Conservation (phyloP, 2,113 vertebrate species). For the Pao palembangensis region DNA sequence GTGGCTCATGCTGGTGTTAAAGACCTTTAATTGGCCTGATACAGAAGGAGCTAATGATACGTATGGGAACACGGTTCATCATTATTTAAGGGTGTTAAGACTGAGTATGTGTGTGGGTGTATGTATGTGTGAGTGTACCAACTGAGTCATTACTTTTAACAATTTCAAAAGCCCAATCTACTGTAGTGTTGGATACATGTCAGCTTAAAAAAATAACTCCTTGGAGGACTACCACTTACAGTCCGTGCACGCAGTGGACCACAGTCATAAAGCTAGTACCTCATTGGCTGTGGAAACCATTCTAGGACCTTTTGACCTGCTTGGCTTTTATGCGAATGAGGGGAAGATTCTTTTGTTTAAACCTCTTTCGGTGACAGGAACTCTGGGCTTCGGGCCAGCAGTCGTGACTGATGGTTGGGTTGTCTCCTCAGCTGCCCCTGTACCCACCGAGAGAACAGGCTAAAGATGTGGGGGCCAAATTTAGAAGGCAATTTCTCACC, state of each 20-base stretch:
- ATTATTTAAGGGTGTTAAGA: background rate
- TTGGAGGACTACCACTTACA: constrained; percentile 13
- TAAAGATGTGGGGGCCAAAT: constrained; percentile 79
- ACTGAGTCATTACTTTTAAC: constrained; percentile 2
- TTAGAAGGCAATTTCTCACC: constrained; percentile 95
- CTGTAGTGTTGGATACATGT: constrained; percentile 19
- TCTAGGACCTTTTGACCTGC: constrained; percentile 92
- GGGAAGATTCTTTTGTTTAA: constrained; percentile 89
- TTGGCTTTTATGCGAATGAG: constrained; percentile 90
- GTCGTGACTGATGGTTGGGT: constrained; percentile 85
- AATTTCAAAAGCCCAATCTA: constrained; percentile 12
- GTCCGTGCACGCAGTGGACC: constrained; percentile 17
- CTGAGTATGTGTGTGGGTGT: constrained; percentile 11
- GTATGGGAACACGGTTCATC: constrained; percentile 26
- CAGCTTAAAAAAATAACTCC: constrained; percentile 17
- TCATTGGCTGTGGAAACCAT: constrained; percentile 91
- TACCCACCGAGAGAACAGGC: constrained; percentile 63
- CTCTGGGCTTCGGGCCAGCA: constrained; percentile 81
- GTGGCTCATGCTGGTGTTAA: constrained; percentile 23
- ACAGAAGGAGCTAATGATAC: constrained; percentile 23
- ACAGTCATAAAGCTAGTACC: constrained; percentile 76
- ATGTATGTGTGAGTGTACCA: constrained; percentile 14
- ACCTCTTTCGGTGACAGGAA: constrained; percentile 91
- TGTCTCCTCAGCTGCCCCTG: constrained; percentile 89
- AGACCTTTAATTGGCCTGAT: constrained; percentile 33